phyloP scores from a whole-genome alignment of 1,140 invertebrate genomes.

The Harpegnathos saltator region DNA sequence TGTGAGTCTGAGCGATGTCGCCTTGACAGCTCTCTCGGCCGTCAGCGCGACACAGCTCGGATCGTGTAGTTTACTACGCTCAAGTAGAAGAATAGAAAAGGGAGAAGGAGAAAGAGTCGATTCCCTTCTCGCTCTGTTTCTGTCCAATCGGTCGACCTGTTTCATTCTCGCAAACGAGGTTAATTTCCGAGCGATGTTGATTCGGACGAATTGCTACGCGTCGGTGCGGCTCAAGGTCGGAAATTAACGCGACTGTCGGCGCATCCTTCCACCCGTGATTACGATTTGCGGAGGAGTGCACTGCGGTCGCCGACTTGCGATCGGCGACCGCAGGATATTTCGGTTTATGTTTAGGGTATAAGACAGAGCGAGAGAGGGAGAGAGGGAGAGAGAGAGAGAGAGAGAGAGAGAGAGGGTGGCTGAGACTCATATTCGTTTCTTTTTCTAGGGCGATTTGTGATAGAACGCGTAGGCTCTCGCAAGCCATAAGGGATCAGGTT shows the following conservation, averaged over 20 bases:
- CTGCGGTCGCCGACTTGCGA: neutral
- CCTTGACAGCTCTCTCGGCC: neutral
- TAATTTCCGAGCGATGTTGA: slow-evolving; percentile 27
- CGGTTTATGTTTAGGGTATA: slow-evolving; percentile 15
- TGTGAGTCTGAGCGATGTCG: neutral
- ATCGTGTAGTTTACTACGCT: slow-evolving; percentile 7
- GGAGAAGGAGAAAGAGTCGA: neutral
- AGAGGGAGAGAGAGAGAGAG: too few species aligned
- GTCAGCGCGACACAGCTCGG: neutral
- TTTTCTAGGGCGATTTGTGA: slow-evolving; percentile 63
- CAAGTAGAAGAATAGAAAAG: neutral
- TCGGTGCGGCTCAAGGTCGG: slow-evolving; percentile 14
- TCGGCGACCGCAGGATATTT: slow-evolving; percentile 15
- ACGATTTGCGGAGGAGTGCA: neutral
- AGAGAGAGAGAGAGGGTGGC: too few species aligned
- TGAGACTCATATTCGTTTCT: neutral
- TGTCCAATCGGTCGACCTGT: slow-evolving; percentile 13
- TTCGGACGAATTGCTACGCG: slow-evolving; percentile 19
- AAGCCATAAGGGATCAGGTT: slow-evolving; percentile 52
- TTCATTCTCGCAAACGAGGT: slow-evolving; percentile 13
- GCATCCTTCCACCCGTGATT: neutral
- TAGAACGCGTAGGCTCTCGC: slow-evolving; percentile 60
- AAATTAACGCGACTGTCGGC: slow-evolving; percentile 28
- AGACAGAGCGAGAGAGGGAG: too few species aligned
- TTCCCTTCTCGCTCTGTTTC: slow-evolving; percentile 33